Evolutionary conservation across 1,140 invertebrate species (phyloP), one percentile per base, ranked within the genome.

Genomic region (Macrobrachium nipponense): DNA sequence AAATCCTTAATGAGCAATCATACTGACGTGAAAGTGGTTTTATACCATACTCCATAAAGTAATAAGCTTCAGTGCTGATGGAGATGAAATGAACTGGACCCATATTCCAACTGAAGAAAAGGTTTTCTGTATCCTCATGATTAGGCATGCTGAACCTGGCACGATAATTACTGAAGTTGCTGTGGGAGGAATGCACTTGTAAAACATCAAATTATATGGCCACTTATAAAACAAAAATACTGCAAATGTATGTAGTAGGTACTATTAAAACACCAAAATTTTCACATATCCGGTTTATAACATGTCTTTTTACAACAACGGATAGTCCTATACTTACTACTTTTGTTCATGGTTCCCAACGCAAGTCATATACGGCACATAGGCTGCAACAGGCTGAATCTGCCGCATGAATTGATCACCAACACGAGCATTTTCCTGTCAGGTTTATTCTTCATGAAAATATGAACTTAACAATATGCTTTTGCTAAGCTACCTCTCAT

Each of bases 61-160:
- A 99, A 91, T 99, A 99, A 87, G 95, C 95, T 92, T 99, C 98
- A 0, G 98, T 99, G 82, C 96, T 97, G 82, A 99, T 94, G 66
- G 82, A 51, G 18, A 98, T 94, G 88, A 98, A 96, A 92, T 99
- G 98, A 15, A 96, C 94, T 14, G 97, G 96, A 1, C 98, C 98
- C 87, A 99, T 91, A 90, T 99, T 94, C 90, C 96, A 98, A 91
- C 96, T 98, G 92, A 97, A 98, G 92, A 94, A 95, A 90, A 97
- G 93, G 80, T 94, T 95, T 20, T 88, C 79, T 18, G 77, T 81
- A 51, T 84, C 85, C 11, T 70, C 80, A 66, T 86, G 60, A n/a
- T 60, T 64, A 5, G 89, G 89, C 89, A 89, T 89, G 60, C 70
- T 82, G 77, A 89, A 89, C 18, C 97, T 93, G 73, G 94, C 93